Evolutionary conservation across 30 jellyfish, hydroid and myxozoan genomes (phyloP), one percentile per base, ranked within the genome.

Genomic region (Clytia hemisphaerica): DNA sequence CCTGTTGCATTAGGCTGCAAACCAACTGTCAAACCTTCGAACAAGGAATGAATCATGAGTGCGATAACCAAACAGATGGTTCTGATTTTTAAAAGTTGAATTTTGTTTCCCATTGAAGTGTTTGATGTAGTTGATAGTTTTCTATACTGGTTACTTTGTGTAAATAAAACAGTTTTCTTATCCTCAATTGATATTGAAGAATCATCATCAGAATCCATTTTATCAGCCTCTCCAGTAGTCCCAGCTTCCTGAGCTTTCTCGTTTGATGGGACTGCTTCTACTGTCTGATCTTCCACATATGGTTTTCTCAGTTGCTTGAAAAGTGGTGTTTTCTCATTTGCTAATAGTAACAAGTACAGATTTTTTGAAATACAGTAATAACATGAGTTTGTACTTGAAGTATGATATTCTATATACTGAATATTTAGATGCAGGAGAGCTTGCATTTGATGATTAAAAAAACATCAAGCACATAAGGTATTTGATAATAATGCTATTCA

Each of bases 21-120:
- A 19, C 87, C 87, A 34, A 75, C 60, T 9, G 66, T 65, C 34
- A 75, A 50, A 27, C 87, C 87, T 75, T 75, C 87, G 2, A 75
- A 61, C 21, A 75, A 37, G 2, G 87, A 75, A 29, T 75, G 87
- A 18, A 75, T 51, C 37, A 50, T 29, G 27, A 75, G 37, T 2
- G 87, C 87, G 5, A 75, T 22, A 35, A 75, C 72, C 22, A 75
- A 21, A 26, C 79, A 60, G 26, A 75, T 44, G 10, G 83, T 29
- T 28, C 87, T 64, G 10, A 75, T 15, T n/a, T 45, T 75, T 10
- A n/a, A n/a, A n/a, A n/a, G n/a, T n/a, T 34, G 70, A n/a, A 22
- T 57, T 2, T 45, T 57, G 44, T 15, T 57, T 57, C 30, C 70
- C 54, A 0, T 15, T n/a, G 50, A 22, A 22, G 45, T 57, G 16